Evolutionary conservation across 1,140 invertebrate genomes (phyloP).

Genomic region (Drosophila nasuta): DNA sequence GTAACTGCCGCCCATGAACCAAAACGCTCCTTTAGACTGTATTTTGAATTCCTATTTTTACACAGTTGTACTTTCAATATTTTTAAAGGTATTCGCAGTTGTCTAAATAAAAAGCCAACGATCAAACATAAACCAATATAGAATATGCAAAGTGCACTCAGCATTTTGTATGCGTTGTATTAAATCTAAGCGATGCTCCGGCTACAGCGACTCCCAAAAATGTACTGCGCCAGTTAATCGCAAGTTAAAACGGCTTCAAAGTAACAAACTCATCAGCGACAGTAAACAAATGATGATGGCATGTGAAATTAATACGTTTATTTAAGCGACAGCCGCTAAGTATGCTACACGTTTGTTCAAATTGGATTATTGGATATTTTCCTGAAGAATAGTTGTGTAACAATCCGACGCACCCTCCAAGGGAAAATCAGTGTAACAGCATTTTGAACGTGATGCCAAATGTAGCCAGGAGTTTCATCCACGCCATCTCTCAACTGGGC

Average conservation of each 20-base stretch:
- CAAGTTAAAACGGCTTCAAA: too few species aligned
- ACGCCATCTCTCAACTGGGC: slow-evolving; percentile 91
- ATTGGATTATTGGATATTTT: slow-evolving; percentile 1
- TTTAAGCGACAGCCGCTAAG: not conserved
- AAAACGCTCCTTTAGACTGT: slow-evolving; percentile 54
- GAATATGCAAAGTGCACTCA: slow-evolving; percentile 46
- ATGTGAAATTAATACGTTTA: not conserved
- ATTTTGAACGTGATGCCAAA: slow-evolving; percentile 90
- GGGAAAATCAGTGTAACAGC: slow-evolving; percentile 28
- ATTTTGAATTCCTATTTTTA: not conserved
- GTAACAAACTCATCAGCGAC: too few species aligned
- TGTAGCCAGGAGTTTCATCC: slow-evolving; percentile 93
- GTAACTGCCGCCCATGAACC: slow-evolving; percentile 88
- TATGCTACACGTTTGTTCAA: slow-evolving; percentile 31
- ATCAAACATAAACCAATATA: slow-evolving; percentile 60
- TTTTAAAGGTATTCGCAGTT: slow-evolving; percentile 55
- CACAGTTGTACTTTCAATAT: slow-evolving; percentile 30
- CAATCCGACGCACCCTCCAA: slow-evolving; percentile 40
- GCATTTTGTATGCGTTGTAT: slow-evolving; percentile 22
- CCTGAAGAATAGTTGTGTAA: slow-evolving; percentile 31
- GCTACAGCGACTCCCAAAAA: too few species aligned
- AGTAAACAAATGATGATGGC: too few species aligned
- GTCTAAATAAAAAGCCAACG: slow-evolving; percentile 64
- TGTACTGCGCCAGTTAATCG: too few species aligned
- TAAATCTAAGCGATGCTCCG: too few species aligned